Evolutionary conservation across 2,797 vertebrate genomes (phyloP), one percentile per base, ranked within the genome.

Genomic region (Psittacula derbiana): DNA sequence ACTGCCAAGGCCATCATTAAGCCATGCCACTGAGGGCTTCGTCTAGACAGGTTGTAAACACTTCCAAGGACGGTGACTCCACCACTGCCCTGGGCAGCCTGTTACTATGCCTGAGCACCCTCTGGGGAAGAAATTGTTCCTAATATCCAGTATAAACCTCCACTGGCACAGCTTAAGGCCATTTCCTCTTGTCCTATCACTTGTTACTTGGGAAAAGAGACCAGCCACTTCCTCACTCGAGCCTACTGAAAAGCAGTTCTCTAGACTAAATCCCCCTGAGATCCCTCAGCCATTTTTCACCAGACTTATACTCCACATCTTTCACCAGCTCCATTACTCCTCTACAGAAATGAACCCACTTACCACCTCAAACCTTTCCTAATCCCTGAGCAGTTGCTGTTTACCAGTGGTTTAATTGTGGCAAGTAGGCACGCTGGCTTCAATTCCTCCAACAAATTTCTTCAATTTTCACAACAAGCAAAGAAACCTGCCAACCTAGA

Each of bases 371-470:
- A 43, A 4, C n/a, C 20, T 10, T 4, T 6, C 11, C 38, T 14
- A 3, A 10, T 6, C 28, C 13, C 55, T 4, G 5, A 27, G 62
- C 40, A 33, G 33, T 1, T 5, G 16, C 52, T 5, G 10, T 4
- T 28, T 2, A 10, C 2, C 30, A 4, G 49, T 0, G 16, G 17
- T 10, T 49, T 14, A 12, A 25, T 4, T 2, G 11, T 25, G 1
- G 11, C 28, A 31, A 28, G 25, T 0, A 5, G 2, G 8, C 60
- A 17, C 6, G 0, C 4, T 1, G 27, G 2, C 10, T 28, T 72
- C 41, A 4, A 2, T 2, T 28, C 33, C n/a, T 8, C 7, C 3
- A 36, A 36, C 36, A 36, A 36, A 36, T 9, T 36, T 9, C 36
- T 36, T 36, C 36, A 36, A 36, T 23, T 18, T 55, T 16, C 8